A percentile compares a stretch with the other conserved stretches of the same genome.
phyloP scores from a whole-genome alignment of 1,140 invertebrate genomes.

The Pogonus chalceus region DNA sequence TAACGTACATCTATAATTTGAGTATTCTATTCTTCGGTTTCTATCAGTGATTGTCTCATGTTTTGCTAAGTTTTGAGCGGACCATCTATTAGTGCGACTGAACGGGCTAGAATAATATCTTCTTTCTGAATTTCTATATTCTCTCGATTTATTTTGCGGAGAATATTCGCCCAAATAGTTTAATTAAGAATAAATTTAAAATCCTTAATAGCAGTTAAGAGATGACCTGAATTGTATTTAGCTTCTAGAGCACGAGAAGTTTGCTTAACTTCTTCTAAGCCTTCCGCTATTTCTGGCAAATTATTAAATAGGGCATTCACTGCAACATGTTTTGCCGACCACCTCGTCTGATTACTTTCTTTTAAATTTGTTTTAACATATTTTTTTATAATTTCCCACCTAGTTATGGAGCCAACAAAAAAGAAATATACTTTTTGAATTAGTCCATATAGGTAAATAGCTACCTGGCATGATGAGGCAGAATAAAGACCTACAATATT shows the following conservation, averaged over 20 bases:
- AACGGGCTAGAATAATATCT: constrained; percentile 7
- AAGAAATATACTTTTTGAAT: constrained; percentile 11
- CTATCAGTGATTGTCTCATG: constrained; percentile 8
- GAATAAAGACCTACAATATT: constrained; percentile 9
- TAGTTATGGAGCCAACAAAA: constrained; percentile 10
- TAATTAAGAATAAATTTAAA: constrained; percentile 14
- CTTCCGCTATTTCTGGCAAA: constrained; percentile 11
- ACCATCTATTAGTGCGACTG: not conserved
- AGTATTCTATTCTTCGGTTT: no score
- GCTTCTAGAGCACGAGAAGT: constrained; percentile 8
- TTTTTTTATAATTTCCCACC: constrained; percentile 11
- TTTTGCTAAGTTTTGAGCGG: not conserved
- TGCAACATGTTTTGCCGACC: constrained; percentile 10
- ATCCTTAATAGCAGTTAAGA: constrained; percentile 5
- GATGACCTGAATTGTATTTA: constrained; percentile 3
- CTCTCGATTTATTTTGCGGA: constrained; percentile 7
- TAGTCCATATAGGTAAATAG: constrained; percentile 8
- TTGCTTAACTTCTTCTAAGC: no score
- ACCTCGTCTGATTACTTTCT: constrained; percentile 12
- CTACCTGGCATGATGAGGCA: constrained; percentile 8
- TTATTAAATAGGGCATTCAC: constrained; percentile 15
- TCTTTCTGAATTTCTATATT: constrained; percentile 9
- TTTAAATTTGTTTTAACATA: constrained; percentile 13
- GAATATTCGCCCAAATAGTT: constrained; percentile 12
- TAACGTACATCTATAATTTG: no score